Base-by-base conservation (phyloP, 2,113 vertebrate genomes). In the Erinaceus europaeus region DNA sequence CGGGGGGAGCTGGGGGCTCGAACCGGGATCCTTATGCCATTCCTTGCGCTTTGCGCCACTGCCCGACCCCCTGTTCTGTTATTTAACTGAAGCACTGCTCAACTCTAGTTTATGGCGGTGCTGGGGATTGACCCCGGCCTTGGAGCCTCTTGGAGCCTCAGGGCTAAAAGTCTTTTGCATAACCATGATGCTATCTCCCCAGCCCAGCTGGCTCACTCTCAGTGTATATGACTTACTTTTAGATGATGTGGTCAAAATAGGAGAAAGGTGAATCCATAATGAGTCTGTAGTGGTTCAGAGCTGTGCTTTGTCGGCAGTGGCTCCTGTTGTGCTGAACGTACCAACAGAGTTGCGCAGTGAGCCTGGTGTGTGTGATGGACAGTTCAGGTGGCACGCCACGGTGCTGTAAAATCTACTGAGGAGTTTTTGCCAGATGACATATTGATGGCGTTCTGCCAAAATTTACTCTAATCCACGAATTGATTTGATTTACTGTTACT, bases 401-500 rank as follows among this genome's bases (percentile, higher is more conserved):
- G 27, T 50, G 20, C 38, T 38, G 0, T 34, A 25, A 18, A 36
- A 52, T 65, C 29, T 36, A 20, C 4, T 13, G 71, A 40, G 48
- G 4, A 53, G 2, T 50, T 57, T 65, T 21, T n/a, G n/a, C n/a
- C n/a, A n/a, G n/a, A n/a, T n/a, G n/a, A n/a, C n/a, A n/a, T n/a
- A n/a, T n/a, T n/a, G n/a, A n/a, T 85, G 34, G 3, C 29, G 6
- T 20, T 80, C 27, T 73, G 46, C 32, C 13, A 40, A 46, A 44
- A 34, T 32, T 29, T 15, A 6, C 29, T 86, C 46, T 34, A 32
- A 46, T 42, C 34, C 8, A 0, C 32, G n/a, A 36, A 40, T 59
- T 80, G 76, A 11, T n/a, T 64, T 84, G 57, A 77, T 23, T 34
- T 48, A 20, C 46, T 82, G 0, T 94, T 96, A 83, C 9, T 97